Evolutionary conservation across 2,888 invertebrate species (phyloP).

Genomic region (Agapostemon virescens): DNA sequence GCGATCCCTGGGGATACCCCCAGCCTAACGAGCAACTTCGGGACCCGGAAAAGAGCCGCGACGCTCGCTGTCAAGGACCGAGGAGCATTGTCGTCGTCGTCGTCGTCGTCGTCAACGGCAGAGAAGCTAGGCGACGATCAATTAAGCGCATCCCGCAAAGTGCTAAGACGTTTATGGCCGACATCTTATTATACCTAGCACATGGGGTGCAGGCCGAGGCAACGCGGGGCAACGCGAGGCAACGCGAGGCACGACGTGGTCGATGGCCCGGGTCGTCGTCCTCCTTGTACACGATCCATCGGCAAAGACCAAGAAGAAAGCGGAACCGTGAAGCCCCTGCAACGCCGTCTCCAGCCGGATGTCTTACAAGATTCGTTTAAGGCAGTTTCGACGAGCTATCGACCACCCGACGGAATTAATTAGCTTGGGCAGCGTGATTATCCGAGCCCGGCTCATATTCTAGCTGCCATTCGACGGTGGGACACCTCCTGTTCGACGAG

Average conservation of each 20-base stretch:
- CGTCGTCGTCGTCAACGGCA: slow-evolving; percentile 16
- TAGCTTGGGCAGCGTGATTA: slow-evolving; percentile 43
- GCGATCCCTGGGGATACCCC: slow-evolving; percentile 5
- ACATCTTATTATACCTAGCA: slow-evolving; percentile 75
- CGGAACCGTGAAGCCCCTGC: slow-evolving; percentile 68
- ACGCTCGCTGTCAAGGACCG: slow-evolving; percentile 45
- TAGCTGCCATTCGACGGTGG: neutral
- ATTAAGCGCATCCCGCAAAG: slow-evolving; percentile 78
- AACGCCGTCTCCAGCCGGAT: slow-evolving; percentile 62
- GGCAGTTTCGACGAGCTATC: slow-evolving; percentile 64
- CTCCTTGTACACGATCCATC: slow-evolving; percentile 52
- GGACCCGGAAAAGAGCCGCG: slow-evolving; percentile 40
- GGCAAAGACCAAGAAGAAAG: slow-evolving; percentile 53
- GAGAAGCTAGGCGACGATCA: slow-evolving; percentile 70
- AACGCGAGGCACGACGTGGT: neutral
- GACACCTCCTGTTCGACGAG: neutral
- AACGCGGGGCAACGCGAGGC: slow-evolving; percentile 9
- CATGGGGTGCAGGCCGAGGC: slow-evolving; percentile 50
- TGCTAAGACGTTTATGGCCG: slow-evolving; percentile 79
- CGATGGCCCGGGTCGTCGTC: slow-evolving; percentile 67
- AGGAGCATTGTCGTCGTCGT: slow-evolving; percentile 28
- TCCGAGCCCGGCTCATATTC: neutral
- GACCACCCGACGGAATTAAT: slow-evolving; percentile 62
- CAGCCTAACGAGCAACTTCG: slow-evolving; percentile 26
- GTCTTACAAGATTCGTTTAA: slow-evolving; percentile 73